Evolutionary conservation across 2,888 invertebrate species (phyloP).

Genomic region (Drosophila limbata): DNA sequence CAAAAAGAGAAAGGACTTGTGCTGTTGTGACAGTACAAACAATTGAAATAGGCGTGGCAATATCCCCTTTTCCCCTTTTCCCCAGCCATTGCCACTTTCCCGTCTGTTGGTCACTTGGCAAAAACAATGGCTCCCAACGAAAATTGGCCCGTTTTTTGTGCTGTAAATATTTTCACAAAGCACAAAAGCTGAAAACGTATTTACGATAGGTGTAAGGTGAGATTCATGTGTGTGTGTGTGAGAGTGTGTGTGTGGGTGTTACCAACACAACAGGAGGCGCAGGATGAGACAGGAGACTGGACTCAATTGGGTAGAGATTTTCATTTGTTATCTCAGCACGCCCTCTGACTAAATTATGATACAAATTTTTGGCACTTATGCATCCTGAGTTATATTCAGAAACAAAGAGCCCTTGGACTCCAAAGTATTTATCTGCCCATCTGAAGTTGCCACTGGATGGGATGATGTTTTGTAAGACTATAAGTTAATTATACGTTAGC

Average conservation of each 20-base stretch:
- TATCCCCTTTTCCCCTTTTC: not conserved
- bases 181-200: conserved; percentile 59
- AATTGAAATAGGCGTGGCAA: conserved; percentile 59
- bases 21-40: conserved; percentile 52
- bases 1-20: conserved; percentile 21
- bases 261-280: not conserved
- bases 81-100: conserved; percentile 1
- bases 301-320: conserved; percentile 42
- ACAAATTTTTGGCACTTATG: conserved; percentile 38
- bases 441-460: conserved; percentile 21
- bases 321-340: conserved; percentile 47
- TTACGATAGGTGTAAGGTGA: conserved; percentile 23
- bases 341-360: conserved; percentile 47
- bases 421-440: conserved; percentile 43
- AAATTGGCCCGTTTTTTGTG: conserved; percentile 27
- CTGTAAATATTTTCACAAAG: conserved; percentile 56
- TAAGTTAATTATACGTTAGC: conserved; percentile 67
- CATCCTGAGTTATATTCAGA: not conserved
- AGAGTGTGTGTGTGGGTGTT: not conserved
- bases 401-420: conserved; percentile 13
- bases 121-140: conserved; percentile 40
- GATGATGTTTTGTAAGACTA: conserved; percentile 53
- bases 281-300: conserved; percentile 9
- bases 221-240: conserved; percentile 1
- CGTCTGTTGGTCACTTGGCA: conserved; percentile 40